These are phyloP conservation scores for Auanema freiburgensis DNA, from an alignment of 2,888 invertebrate species.

Conservation along the genomic window DNA sequence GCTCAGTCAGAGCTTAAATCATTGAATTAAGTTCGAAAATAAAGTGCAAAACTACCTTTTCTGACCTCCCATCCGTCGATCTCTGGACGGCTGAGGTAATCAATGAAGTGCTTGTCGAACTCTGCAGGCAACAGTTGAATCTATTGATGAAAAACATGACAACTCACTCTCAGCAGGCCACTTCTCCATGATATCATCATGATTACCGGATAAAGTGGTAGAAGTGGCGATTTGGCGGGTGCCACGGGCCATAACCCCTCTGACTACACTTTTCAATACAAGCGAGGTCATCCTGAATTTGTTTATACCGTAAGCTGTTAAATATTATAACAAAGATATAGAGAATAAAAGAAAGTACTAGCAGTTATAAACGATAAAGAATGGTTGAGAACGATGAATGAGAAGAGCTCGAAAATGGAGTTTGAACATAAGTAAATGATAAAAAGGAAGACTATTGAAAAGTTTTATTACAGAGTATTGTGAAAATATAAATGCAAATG, in stretches of 20 bases:
- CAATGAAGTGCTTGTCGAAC: constrained; percentile 63
- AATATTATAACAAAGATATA: too few species aligned
- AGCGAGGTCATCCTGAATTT: constrained; percentile 39
- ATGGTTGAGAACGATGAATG: too few species aligned
- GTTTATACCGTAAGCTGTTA: neutral
- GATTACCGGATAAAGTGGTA: constrained; percentile 30
- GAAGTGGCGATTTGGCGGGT: constrained; percentile 28
- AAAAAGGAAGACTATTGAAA: neutral
- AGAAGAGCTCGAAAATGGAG: neutral
- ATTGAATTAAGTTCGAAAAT: neutral
- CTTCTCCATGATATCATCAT: constrained; percentile 59
- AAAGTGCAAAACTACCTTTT: constrained; percentile 50
- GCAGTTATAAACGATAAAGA: neutral
- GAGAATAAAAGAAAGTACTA: neutral
- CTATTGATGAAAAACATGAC: constrained; percentile 12
- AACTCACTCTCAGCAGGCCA: constrained; percentile 60
- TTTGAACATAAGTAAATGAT: neutral
- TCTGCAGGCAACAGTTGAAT: constrained; percentile 32
- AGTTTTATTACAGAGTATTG: neutral
- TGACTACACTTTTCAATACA: constrained; percentile 33
- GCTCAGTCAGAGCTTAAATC: constrained; percentile 60
- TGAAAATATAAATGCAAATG: too few species aligned
- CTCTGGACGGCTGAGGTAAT: constrained; percentile 61
- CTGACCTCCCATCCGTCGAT: constrained; percentile 65
- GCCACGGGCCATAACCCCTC: constrained; percentile 16